Conservation (phyloP, 2,113 vertebrate genomes). For the Paedocypris sp. region DNA sequence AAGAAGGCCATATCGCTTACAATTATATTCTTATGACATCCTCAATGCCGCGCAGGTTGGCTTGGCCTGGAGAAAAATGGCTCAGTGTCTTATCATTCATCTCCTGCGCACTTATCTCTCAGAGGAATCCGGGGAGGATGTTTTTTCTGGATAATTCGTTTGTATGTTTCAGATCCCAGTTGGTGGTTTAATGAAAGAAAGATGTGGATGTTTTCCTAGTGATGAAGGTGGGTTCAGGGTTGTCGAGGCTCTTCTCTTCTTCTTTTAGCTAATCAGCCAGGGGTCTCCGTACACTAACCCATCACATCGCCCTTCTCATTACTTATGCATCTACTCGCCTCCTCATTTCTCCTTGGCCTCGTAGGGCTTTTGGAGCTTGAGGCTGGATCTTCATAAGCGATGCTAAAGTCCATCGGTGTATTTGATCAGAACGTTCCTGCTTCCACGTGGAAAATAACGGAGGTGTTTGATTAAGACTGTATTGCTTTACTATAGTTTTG, state of each 20-base stretch:
- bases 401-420: background rate
- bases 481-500: too few species aligned
- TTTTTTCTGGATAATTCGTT: too few species aligned
- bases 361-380: background rate
- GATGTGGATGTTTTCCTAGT: too few species aligned
- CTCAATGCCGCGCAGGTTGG: too few species aligned
- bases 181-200: too few species aligned
- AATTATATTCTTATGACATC: too few species aligned
- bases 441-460: background rate
- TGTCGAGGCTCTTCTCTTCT: background rate
- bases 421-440: background rate
- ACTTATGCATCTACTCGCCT: slow-evolving; percentile 1
- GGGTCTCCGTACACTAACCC: background rate
- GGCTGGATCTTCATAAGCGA: slow-evolving; percentile 7
- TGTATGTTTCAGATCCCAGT: too few species aligned
- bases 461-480: background rate
- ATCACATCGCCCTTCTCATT: background rate
- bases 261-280: background rate
- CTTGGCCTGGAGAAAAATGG: too few species aligned
- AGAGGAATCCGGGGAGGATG: too few species aligned
- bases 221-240: background rate
- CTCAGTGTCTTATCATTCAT: too few species aligned
- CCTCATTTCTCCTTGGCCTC: background rate
- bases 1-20: background rate
- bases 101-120: too few species aligned